Conservation (phyloP, 1,140 invertebrate genomes). For the Triops cancriformis region DNA sequence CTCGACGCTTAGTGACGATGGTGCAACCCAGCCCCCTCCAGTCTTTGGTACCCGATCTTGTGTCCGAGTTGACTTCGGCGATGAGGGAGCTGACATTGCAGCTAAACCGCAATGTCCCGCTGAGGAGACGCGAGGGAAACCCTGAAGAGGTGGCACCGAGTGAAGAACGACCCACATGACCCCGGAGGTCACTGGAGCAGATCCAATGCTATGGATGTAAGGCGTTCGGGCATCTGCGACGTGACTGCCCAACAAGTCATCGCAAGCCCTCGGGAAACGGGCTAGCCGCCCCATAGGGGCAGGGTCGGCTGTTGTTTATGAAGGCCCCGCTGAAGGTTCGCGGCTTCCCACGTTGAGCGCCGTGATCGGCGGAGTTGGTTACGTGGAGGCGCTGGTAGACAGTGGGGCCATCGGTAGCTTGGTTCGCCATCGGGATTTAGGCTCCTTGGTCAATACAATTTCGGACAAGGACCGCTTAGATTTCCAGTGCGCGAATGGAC, state of each 20-base stretch:
- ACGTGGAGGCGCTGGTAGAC: no score
- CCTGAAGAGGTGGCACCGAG: neutral
- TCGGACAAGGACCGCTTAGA: neutral
- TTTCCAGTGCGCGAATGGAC: neutral
- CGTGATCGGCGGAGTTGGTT: no score
- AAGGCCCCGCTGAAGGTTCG: no score
- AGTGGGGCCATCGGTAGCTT: no score
- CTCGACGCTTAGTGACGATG: neutral
- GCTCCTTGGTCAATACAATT: neutral
- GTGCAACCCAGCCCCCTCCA: neutral
- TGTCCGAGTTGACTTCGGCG: neutral
- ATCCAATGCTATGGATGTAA: no score
- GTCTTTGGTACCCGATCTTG: no score
- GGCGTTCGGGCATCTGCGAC: slow-evolving; percentile 77
- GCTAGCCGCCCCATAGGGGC: no score
- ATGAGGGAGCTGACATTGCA: neutral
- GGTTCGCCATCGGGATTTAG: no score
- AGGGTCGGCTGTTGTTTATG: no score
- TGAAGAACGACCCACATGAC: neutral
- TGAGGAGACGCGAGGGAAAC: neutral
- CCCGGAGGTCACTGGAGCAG: no score
- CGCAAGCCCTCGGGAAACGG: slow-evolving; percentile 16
- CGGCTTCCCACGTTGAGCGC: neutral
- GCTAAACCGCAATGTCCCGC: neutral
- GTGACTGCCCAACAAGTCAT: slow-evolving; percentile 60